Evolutionary conservation across 2,888 invertebrate genomes (phyloP).

Genomic region (Homarus gammarus): DNA sequence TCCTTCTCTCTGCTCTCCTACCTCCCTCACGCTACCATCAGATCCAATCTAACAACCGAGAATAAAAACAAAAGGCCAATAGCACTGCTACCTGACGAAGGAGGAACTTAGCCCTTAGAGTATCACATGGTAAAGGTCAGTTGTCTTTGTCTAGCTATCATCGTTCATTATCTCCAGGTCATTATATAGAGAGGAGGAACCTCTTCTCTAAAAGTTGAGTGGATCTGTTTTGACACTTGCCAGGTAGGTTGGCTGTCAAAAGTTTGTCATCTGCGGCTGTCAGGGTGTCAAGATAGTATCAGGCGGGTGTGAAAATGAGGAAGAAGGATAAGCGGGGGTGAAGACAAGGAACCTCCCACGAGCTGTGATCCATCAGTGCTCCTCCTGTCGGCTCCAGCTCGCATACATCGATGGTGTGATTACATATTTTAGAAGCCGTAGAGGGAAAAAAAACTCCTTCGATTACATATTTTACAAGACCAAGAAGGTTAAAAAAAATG

Average conservation of each 20-base stretch:
- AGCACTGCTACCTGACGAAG: slow-evolving; percentile 4
- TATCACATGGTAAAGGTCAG: background rate
- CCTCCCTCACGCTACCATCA: no score
- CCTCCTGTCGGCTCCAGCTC: background rate
- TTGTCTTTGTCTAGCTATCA: slow-evolving; percentile 16
- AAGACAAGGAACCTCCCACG: slow-evolving; percentile 33
- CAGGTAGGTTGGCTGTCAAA: slow-evolving; percentile 55
- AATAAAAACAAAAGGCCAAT: slow-evolving; percentile 25
- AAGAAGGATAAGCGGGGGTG: slow-evolving; percentile 34
- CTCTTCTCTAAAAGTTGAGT: slow-evolving; percentile 29
- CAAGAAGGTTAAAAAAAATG: no score
- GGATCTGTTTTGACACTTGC: slow-evolving; percentile 58
- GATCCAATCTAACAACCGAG: slow-evolving; percentile 21
- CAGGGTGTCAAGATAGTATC: slow-evolving; percentile 55
- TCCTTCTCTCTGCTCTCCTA: no score
- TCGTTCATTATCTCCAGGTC: slow-evolving; percentile 35
- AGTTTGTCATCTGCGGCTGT: slow-evolving; percentile 56
- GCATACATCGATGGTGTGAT: slow-evolving; percentile 29
- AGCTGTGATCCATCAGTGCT: slow-evolving; percentile 32
- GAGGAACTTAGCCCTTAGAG: slow-evolving; percentile 6
- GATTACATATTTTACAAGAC: no score
- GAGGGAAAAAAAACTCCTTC: background rate
- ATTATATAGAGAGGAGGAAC: slow-evolving; percentile 22
- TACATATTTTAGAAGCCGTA: slow-evolving; percentile 37
- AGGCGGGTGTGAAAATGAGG: slow-evolving; percentile 59